These are phyloP conservation scores for Galemys pyrenaicus DNA, from an alignment of 2,113 vertebrate genomes.

Conservation along the genomic window DNA sequence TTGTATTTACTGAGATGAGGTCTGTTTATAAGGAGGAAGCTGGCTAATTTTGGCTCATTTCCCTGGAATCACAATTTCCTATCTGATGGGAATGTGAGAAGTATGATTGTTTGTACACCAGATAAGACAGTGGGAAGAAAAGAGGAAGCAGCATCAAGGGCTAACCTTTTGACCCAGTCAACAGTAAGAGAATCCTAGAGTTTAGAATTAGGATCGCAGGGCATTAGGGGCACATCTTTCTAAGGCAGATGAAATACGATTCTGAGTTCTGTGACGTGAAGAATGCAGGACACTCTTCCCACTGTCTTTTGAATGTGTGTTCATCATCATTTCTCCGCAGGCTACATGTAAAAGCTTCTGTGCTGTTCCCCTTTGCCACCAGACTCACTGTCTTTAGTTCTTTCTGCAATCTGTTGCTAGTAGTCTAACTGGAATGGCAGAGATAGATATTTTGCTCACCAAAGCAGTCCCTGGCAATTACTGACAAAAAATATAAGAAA, in stretches of 20 bases:
- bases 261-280: neutral
- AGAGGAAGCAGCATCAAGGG: slow-evolving; percentile 21
- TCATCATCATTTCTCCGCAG: neutral
- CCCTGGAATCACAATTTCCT: slow-evolving; percentile 66
- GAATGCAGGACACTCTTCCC: neutral
- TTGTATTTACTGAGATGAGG: slow-evolving; percentile 50
- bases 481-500: neutral
- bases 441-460: neutral
- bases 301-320: neutral
- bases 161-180: slow-evolving; percentile 17
- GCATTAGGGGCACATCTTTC: neutral
- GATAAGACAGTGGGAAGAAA: slow-evolving; percentile 68
- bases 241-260: neutral
- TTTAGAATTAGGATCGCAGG: neutral
- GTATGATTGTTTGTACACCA: slow-evolving; percentile 53
- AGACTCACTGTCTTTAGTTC: neutral
- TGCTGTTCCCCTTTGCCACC: neutral
- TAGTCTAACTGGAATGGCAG: neutral
- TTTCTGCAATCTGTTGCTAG: neutral
- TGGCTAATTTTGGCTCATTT: slow-evolving; percentile 69
- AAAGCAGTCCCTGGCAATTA: neutral
- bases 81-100: slow-evolving; percentile 67
- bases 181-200: neutral
- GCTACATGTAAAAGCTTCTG: neutral
- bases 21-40: slow-evolving; percentile 50